Percentiles rank a stretch among this genome's conserved stretches.
These are phyloP conservation scores for Sphaerolaimus hirsutus DNA, from an alignment of 2,888 invertebrate genomes.

Conservation along the genomic window DNA sequence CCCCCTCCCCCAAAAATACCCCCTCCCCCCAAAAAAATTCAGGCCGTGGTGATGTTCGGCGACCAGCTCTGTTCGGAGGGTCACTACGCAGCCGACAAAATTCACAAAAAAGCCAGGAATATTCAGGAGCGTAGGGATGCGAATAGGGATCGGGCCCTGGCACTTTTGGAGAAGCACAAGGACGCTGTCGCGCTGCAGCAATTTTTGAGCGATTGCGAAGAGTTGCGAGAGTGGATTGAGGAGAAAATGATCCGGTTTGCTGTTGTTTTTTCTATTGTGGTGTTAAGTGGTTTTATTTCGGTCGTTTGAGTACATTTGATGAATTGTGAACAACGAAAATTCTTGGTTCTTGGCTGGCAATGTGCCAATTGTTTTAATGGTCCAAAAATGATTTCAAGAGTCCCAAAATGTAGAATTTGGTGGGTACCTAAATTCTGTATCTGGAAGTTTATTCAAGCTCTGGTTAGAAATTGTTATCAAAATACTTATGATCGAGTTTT, in stretches of 20 bases:
- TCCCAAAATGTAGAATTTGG: too few relatives aligned
- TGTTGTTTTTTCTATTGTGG: neutral
- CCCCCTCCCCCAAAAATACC: too few relatives aligned
- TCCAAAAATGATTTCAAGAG: too few relatives aligned
- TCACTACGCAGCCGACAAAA: constrained; percentile 85
- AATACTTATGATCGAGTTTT: neutral
- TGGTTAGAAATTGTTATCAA: too few relatives aligned
- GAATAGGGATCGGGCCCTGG: constrained; percentile 69
- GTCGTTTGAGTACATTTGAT: neutral
- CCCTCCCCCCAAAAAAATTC: too few relatives aligned
- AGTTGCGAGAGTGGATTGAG: constrained; percentile 91
- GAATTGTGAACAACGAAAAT: neutral
- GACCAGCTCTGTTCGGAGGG: constrained; percentile 65
- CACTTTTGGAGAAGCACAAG: constrained; percentile 55
- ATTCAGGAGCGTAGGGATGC: constrained; percentile 51
- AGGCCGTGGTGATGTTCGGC: constrained; percentile 61
- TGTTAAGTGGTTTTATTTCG: neutral
- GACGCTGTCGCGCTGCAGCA: constrained; percentile 85
- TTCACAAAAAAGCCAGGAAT: constrained; percentile 77
- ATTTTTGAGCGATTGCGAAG: constrained; percentile 70
- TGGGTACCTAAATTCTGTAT: too few relatives aligned
- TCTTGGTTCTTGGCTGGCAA: neutral
- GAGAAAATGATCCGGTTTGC: constrained; percentile 57
- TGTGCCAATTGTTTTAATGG: neutral
- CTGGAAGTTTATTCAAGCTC: too few relatives aligned